Evolutionary conservation across 2,888 invertebrate genomes (phyloP).

Genomic region (Luperina testacea): DNA sequence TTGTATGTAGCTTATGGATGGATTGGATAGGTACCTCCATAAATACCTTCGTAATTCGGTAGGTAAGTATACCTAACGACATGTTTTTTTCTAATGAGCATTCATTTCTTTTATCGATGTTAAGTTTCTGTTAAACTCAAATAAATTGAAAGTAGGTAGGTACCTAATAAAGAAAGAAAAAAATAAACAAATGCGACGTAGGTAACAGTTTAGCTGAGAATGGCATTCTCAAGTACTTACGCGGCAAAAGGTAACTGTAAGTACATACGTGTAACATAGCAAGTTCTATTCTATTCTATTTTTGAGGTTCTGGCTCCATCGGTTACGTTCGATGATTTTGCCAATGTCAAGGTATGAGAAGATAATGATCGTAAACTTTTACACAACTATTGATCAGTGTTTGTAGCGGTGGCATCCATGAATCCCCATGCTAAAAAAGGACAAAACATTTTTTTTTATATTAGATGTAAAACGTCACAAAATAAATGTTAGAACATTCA

Average conservation of each 20-base stretch:
- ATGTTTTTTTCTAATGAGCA: not conserved
- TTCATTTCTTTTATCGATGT: not conserved
- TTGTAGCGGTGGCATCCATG: too few species aligned
- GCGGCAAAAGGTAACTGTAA: not conserved
- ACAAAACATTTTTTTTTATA: too few species aligned
- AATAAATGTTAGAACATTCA: too few species aligned
- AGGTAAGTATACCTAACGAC: not conserved
- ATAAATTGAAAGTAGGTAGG: not conserved
- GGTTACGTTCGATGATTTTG: too few species aligned
- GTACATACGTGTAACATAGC: not conserved
- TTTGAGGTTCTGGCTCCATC: too few species aligned
- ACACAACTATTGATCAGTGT: too few species aligned
- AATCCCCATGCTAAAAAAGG: too few species aligned
- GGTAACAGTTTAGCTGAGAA: not conserved
- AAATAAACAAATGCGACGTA: not conserved
- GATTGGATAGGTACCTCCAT: not conserved
- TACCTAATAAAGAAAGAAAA: not conserved
- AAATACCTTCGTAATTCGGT: not conserved
- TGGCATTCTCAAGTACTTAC: not conserved
- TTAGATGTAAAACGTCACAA: too few species aligned
- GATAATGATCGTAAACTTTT: too few species aligned
- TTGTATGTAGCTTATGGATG: not conserved
- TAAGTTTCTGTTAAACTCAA: not conserved
- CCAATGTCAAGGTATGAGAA: too few species aligned
- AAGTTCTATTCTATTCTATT: too few species aligned